Evolutionary conservation across 2,113 vertebrate species (phyloP).

Genomic region (Polypterus bichir): DNA sequence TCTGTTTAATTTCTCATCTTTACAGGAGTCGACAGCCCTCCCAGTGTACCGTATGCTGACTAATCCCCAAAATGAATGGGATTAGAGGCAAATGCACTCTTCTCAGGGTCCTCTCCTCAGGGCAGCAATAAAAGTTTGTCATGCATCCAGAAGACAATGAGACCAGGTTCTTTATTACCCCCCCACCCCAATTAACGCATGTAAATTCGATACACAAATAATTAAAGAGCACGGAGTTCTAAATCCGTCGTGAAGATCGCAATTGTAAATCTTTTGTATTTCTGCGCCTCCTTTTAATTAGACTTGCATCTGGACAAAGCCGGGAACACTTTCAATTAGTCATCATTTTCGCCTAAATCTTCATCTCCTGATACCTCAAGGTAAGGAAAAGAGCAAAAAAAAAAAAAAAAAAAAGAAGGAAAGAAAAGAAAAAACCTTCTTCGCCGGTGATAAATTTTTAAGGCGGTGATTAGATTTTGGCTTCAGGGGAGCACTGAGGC

Average conservation of each 20-base stretch:
- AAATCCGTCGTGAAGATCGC: conserved; percentile 2
- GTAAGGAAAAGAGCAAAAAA: no score
- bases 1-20: no score
- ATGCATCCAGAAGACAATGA: conserved; percentile 4
- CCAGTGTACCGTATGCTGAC: no score
- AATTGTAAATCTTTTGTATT: background rate
- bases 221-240: conserved; percentile 6
- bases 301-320: conserved; percentile 2
- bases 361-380: conserved; percentile 8
- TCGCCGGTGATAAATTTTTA: background rate
- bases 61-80: conserved; percentile 7
- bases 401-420: no score
- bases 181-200: background rate
- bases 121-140: conserved; percentile 5
- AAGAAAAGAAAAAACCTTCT: background rate
- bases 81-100: conserved; percentile 1
- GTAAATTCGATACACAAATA: conserved; percentile 9
- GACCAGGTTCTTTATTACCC: conserved; percentile 6
- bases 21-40: no score
- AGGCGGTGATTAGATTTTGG: conserved; percentile 26
- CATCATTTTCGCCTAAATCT: conserved; percentile 3
- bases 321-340: conserved; percentile 11
- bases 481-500: conserved; percentile 23
- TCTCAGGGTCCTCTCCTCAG: background rate
- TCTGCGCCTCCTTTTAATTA: conserved; percentile 8